A percentile compares a stretch with the other conserved stretches of the same genome.
Evolutionary conservation across 2,113 vertebrate genomes (phyloP).

Genomic region (Acrocephalus kingi): DNA sequence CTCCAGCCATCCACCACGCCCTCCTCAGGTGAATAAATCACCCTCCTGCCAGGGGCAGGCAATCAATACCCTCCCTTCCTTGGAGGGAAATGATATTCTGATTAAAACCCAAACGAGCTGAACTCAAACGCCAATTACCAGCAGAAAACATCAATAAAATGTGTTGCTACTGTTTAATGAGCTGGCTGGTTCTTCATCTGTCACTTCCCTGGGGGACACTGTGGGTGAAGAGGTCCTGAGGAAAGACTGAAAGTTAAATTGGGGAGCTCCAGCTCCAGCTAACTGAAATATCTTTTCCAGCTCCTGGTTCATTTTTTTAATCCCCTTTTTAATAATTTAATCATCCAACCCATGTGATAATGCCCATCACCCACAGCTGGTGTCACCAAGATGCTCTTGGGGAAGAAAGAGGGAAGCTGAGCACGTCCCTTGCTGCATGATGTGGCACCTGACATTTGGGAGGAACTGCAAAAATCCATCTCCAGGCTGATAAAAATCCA

Average conservation of each 20-base stretch:
- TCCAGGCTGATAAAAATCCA: background rate
- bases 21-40: background rate
- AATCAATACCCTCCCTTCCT: background rate
- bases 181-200: background rate
- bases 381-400: background rate
- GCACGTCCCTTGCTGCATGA: background rate
- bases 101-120: conserved; percentile 48
- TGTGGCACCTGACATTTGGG: conserved; percentile 9
- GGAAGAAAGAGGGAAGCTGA: background rate
- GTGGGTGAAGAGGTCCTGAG: background rate
- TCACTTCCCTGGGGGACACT: background rate
- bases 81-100: background rate
- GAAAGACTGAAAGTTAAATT: background rate
- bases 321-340: background rate
- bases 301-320: background rate
- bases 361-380: background rate
- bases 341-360: fast-evolving
- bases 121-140: background rate
- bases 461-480: background rate
- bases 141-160: conserved; percentile 24
- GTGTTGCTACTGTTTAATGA: background rate
- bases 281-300: background rate
- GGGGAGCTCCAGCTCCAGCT: background rate
- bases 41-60: background rate
- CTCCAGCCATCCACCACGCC: fast-evolving